phyloP scores from a whole-genome alignment of 2,113 vertebrate genomes.

The Salvator merianae region DNA sequence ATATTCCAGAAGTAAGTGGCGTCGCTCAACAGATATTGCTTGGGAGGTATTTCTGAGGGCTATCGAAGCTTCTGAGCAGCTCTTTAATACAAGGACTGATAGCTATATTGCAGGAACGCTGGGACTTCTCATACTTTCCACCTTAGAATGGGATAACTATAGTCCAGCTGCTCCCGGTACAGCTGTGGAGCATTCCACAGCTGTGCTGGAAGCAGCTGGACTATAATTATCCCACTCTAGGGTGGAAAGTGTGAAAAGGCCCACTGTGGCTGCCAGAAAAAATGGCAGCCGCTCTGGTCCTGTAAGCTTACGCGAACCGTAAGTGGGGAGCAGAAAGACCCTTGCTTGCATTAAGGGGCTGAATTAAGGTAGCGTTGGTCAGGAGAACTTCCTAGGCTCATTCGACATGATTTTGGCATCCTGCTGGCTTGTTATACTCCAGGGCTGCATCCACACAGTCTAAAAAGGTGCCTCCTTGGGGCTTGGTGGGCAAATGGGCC shows the following conservation, averaged over 20 bases:
- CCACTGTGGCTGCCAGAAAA: too few species aligned
- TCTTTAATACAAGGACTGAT: background rate
- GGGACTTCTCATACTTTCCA: too few species aligned
- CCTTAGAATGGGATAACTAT: too few species aligned
- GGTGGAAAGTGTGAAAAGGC: too few species aligned
- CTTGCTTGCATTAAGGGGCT: background rate
- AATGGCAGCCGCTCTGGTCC: background rate
- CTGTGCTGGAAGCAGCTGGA: too few species aligned
- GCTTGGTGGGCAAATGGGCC: too few species aligned
- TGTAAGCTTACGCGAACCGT: background rate
- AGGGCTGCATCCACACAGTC: too few species aligned
- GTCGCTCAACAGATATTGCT: rapidly evolving
- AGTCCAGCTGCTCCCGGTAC: too few species aligned
- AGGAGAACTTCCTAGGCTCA: background rate
- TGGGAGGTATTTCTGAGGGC: background rate
- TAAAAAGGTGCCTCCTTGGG: too few species aligned
- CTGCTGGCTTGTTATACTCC: background rate
- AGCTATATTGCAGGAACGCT: too few species aligned
- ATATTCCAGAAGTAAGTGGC: slow-evolving; percentile 93
- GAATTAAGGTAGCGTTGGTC: background rate
- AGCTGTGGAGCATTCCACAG: too few species aligned
- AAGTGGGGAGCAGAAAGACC: background rate
- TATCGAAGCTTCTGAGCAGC: background rate
- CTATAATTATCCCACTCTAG: too few species aligned
- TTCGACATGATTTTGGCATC: background rate